A percentile compares a stretch with the other conserved stretches of the same genome.
Conservation (phyloP, 2,888 invertebrate genomes). For the Apocheima hispidaria region DNA sequence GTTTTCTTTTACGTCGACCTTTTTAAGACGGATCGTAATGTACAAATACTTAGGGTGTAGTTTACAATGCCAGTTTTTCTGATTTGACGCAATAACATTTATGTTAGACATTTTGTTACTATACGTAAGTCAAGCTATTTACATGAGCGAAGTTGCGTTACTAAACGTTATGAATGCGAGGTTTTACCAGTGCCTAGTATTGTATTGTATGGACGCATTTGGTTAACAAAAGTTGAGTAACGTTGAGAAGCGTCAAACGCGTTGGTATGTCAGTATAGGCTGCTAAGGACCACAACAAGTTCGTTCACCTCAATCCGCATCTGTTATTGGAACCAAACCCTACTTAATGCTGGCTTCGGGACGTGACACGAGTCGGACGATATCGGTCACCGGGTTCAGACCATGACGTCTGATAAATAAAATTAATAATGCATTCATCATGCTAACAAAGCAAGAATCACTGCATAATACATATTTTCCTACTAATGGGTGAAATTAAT, state of each 20-base stretch:
- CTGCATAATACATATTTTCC: not conserved
- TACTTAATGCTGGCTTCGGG: not conserved
- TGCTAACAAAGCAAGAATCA: not conserved
- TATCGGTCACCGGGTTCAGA: not conserved
- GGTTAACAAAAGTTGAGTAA: not conserved
- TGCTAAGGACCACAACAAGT: slow-evolving; percentile 1
- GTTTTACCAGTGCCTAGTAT: not conserved
- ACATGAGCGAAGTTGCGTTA: too few relatives aligned
- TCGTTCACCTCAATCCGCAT: not conserved
- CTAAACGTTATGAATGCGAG: not conserved
- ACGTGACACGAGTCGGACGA: not conserved
- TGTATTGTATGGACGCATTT: slow-evolving; percentile 1
- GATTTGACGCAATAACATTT: not conserved
- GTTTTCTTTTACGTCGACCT: slow-evolving; percentile 39
- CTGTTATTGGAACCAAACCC: slow-evolving; percentile 1
- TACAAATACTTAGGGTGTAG: not conserved
- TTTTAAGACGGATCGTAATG: not conserved
- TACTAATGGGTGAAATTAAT: too few relatives aligned
- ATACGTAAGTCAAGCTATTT: not conserved
- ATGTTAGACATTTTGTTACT: not conserved
- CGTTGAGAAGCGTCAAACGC: not conserved
- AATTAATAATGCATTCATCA: not conserved
- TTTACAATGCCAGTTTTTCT: not conserved
- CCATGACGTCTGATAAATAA: slow-evolving; percentile 4
- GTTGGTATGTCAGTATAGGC: not conserved